Conservation (phyloP, 1,140 invertebrate species). For the Papilio xuthus region DNA sequence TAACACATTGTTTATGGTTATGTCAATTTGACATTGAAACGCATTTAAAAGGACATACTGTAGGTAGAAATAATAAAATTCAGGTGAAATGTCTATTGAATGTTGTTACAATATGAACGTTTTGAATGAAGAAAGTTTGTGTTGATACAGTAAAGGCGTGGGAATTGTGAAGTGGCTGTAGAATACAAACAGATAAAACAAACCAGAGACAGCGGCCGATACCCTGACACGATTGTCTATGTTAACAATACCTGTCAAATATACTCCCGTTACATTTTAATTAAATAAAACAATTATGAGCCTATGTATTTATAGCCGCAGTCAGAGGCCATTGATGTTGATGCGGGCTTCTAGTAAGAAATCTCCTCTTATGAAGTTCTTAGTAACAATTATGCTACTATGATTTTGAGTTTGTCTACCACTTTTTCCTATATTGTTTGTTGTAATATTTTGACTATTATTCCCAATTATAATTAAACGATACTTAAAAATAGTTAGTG, state of each 20-base stretch:
- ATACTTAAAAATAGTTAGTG: too few species aligned
- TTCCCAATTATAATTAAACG: too few species aligned
- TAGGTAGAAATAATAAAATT: neutral
- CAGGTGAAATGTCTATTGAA: slow-evolving; percentile 6
- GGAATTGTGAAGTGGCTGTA: slow-evolving; percentile 13
- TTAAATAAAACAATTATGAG: too few species aligned
- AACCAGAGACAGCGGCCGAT: slow-evolving; percentile 4
- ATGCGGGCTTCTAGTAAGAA: too few species aligned
- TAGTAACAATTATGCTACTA: too few species aligned
- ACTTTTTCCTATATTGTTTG: too few species aligned
- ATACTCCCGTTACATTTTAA: too few species aligned
- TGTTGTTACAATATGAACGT: neutral
- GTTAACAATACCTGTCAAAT: neutral
- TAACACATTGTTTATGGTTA: neutral
- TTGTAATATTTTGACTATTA: too few species aligned
- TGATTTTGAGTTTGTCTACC: too few species aligned
- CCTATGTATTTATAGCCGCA: too few species aligned
- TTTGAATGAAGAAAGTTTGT: slow-evolving; percentile 13
- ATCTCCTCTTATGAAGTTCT: too few species aligned
- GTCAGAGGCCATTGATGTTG: too few species aligned
- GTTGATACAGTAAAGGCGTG: slow-evolving; percentile 26
- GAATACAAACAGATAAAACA: slow-evolving; percentile 21
- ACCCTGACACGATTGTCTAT: slow-evolving; percentile 1
- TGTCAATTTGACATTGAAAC: neutral
- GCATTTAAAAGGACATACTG: neutral